Evolutionary conservation across 2,113 vertebrate genomes (phyloP).

Genomic region (Artemisiospiza belli): DNA sequence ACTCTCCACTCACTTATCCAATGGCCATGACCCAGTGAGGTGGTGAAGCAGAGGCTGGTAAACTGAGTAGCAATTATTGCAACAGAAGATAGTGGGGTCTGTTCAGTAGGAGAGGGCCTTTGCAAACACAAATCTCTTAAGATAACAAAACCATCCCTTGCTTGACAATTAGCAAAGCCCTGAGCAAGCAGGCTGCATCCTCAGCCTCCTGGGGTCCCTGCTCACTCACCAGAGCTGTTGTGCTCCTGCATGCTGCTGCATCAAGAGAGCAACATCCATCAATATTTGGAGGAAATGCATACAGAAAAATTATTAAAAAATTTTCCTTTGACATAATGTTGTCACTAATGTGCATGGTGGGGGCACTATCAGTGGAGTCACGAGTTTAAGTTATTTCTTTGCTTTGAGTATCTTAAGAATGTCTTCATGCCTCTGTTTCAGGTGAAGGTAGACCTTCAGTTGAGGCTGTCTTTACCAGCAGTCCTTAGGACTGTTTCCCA

Average conservation of each 20-base stretch:
- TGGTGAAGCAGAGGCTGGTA: background rate
- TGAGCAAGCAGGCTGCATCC: fast-evolving
- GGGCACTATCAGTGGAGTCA: background rate
- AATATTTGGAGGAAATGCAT: background rate
- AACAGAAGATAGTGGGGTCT: background rate
- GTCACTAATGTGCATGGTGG: background rate
- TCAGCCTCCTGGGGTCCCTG: background rate
- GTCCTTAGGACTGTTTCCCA: background rate
- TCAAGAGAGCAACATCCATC: fast-evolving
- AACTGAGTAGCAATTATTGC: background rate
- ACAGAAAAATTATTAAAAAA: background rate
- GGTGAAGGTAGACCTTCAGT: background rate
- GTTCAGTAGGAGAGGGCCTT: background rate
- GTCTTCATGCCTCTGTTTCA: background rate
- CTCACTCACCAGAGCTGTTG: fast-evolving
- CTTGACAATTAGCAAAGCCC: background rate
- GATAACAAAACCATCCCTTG: background rate
- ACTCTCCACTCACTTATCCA: background rate
- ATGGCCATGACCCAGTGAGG: background rate
- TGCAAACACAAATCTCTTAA: background rate
- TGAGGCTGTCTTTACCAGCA: background rate
- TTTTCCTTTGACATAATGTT: background rate
- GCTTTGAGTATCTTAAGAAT: background rate
- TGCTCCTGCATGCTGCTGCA: background rate
- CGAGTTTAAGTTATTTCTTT: background rate